Base-by-base conservation (phyloP, 2,797 vertebrate genomes). In the Squalus acanthias region DNA sequence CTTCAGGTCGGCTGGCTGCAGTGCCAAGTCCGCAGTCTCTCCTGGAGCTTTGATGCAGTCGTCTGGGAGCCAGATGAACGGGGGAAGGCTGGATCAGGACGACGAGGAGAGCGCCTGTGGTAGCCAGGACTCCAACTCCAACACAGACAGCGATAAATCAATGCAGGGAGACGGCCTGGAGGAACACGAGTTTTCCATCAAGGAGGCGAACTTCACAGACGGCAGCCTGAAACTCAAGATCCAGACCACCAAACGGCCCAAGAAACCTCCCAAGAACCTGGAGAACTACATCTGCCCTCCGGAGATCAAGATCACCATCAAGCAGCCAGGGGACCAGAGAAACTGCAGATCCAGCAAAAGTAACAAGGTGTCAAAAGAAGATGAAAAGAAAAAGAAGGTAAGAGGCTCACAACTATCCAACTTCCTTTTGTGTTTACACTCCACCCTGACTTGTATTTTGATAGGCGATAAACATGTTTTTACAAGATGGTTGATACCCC, bases 231-330 rank as follows among this genome's bases (percentile, higher is more conserved):
- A 99, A 97, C 97, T 99, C 96, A 99, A 99, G 98, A 99, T 99
- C 97, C 99, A 99, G 98, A 99, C 99, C 96, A 99, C 99, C 96
- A 99, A 99, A 97, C 98, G 99, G 97, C 98, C 99, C 0, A 99
- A 99, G 98, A 99, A 99, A 97, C 99, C 99, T 97, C 99, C 99
- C 93, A 99, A 99, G 97, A 99, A 98, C 97, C 98, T 99, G 98
- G 99, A 99, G 98, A 99, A 99, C 98, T 99, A 99, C 97, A 99
- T 99, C 97, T 99, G 99, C 97, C 99, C 99, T 82, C 99, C 99
- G 0, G 99, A 99, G 98, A 99, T 99, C 98, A 99, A 99, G 97
- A 99, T 99, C 98, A 99, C 99, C 97, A 99, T 99, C 97, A 99
- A 99, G 97, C 99, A 99, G 96, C 98, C 98, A 24, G 98, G 98